These are phyloP conservation scores for Tipula lateralis DNA, from an alignment of 2,888 invertebrate genomes.

Conservation along the genomic window DNA sequence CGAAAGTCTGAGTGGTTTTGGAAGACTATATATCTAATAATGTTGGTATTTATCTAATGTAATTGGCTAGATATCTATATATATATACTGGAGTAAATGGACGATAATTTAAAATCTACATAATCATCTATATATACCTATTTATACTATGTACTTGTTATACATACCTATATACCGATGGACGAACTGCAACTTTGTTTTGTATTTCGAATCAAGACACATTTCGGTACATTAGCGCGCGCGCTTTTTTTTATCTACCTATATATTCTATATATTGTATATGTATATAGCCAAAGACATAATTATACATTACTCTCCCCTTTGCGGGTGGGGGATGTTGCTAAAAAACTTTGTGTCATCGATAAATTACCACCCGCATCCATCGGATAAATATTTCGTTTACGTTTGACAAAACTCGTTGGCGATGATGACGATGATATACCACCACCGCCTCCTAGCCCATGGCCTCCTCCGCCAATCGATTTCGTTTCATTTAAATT, in stretches of 20 bases:
- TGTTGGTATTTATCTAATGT: neutral
- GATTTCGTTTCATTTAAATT: conserved; percentile 42
- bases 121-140: neutral
- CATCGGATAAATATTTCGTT: conserved; percentile 60
- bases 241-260: no score
- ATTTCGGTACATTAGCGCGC: neutral
- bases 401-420: conserved; percentile 57
- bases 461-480: conserved; percentile 38
- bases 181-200: neutral
- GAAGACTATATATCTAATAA: neutral
- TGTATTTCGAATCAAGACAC: neutral
- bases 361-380: conserved; percentile 42
- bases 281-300: neutral
- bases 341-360: conserved; percentile 38
- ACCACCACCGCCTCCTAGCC: neutral
- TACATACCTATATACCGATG: neutral
- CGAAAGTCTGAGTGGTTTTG: neutral
- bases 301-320: conserved; percentile 55
- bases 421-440: conserved; percentile 44
- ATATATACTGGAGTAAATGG: neutral
- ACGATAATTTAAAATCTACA: neutral
- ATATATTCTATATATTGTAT: neutral
- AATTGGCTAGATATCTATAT: neutral
- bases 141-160: neutral
- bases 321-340: conserved; percentile 39